Percentiles rank a stretch among this genome's conserved stretches.
phyloP scores from a whole-genome alignment of 2,888 invertebrate genomes.

The Tachina grossa region DNA sequence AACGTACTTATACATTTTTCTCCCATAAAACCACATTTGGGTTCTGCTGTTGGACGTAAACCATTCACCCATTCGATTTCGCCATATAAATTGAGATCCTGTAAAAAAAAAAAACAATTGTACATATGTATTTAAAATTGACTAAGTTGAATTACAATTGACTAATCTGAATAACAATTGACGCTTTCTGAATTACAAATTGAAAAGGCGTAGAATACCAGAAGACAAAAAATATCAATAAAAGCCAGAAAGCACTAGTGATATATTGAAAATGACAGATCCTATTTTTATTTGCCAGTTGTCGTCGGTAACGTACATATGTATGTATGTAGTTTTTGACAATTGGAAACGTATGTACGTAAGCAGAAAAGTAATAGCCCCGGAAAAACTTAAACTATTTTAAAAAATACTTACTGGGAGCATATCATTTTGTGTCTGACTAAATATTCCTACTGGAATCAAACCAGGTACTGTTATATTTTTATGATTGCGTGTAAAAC shows the following conservation, averaged over 20 bases:
- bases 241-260: no score
- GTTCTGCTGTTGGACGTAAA: slow-evolving; percentile 91
- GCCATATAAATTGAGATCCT: slow-evolving; percentile 90
- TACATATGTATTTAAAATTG: slow-evolving; percentile 1
- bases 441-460: slow-evolving; percentile 91
- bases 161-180: no score
- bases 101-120: slow-evolving; percentile 69
- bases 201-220: no score
- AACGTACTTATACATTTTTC: slow-evolving; percentile 95
- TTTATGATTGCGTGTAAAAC: slow-evolving; percentile 80
- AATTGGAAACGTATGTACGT: not conserved
- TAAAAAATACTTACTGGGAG: slow-evolving; percentile 88
- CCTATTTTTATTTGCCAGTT: no score
- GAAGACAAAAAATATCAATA: no score
- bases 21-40: slow-evolving; percentile 94
- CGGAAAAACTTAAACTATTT: slow-evolving; percentile 9
- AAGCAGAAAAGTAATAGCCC: slow-evolving; percentile 27
- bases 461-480: slow-evolving; percentile 85
- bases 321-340: not conserved
- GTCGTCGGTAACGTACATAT: not conserved
- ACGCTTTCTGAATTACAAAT: no score
- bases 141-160: no score
- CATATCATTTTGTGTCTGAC: slow-evolving; percentile 84
- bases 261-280: no score
- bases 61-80: slow-evolving; percentile 90